phyloP scores from a whole-genome alignment of 1,140 invertebrate genomes.

The Eurosta solidaginis region DNA sequence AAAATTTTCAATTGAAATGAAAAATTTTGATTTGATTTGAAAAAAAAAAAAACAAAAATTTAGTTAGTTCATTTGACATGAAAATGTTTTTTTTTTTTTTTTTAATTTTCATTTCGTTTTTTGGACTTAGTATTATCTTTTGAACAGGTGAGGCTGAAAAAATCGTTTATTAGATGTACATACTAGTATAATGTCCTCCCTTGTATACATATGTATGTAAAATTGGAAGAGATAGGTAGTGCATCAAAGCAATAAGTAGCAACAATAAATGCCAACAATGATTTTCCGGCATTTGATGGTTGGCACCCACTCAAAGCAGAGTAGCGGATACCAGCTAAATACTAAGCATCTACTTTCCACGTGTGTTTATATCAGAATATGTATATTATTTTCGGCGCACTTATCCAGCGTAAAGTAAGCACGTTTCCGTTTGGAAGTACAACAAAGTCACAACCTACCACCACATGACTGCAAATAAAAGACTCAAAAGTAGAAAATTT shows the following conservation, averaged over 20 bases:
- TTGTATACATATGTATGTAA: background rate
- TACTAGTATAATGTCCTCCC: no score
- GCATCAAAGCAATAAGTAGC: conserved; percentile 4
- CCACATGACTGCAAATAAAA: background rate
- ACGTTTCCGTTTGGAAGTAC: background rate
- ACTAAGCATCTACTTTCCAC: background rate
- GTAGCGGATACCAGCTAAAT: background rate
- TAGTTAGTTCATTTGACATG: no score
- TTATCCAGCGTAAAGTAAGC: background rate
- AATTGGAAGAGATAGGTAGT: background rate
- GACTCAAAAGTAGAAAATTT: background rate
- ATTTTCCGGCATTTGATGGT: conserved; percentile 19
- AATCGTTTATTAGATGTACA: no score
- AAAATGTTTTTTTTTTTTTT: no score
- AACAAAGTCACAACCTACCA: background rate
- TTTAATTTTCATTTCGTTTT: no score
- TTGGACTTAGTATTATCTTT: no score
- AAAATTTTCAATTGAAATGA: no score
- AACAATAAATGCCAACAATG: conserved; percentile 21
- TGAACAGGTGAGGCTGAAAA: no score
- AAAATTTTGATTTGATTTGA: no score
- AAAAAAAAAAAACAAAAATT: no score
- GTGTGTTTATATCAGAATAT: background rate
- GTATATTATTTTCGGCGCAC: background rate
- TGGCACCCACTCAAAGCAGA: background rate